Conservation (phyloP, 2,888 invertebrate genomes). For the Neria commutata region DNA sequence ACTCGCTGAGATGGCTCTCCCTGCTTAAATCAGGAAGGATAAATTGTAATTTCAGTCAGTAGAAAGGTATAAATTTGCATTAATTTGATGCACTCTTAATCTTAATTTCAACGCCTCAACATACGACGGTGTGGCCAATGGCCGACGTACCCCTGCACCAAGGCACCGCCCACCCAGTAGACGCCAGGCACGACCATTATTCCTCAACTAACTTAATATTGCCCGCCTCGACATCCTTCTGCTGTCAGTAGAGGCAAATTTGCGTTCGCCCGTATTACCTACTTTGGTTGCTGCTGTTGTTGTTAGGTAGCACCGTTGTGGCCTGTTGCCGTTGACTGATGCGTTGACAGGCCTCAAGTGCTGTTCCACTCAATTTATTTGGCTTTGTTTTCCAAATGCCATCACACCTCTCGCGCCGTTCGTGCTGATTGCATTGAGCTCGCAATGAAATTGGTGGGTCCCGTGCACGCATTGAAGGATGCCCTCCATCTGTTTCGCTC, state of each 20-base stretch:
- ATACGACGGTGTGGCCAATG: not conserved
- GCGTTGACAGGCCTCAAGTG: slow-evolving; percentile 19
- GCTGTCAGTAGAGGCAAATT: not conserved
- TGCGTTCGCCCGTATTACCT: not conserved
- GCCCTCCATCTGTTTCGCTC: not conserved
- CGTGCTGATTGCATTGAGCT: slow-evolving; percentile 13
- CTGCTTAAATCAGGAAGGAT: slow-evolving; percentile 5
- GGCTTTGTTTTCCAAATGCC: slow-evolving; percentile 18
- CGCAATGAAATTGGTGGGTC: slow-evolving; percentile 5
- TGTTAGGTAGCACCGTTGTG: slow-evolving; percentile 8
- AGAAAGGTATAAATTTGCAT: slow-evolving; percentile 22
- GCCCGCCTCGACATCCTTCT: not conserved
- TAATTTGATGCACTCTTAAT: slow-evolving; percentile 22
- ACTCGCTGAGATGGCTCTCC: not conserved
- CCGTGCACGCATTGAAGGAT: not conserved
- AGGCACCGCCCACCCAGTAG: not conserved
- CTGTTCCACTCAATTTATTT: slow-evolving; percentile 23
- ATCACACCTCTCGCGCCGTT: slow-evolving; percentile 10
- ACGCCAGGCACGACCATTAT: not conserved
- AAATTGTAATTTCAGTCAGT: slow-evolving; percentile 19
- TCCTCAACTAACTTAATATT: not conserved
- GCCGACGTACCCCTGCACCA: not conserved
- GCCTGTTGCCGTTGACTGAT: slow-evolving; percentile 11
- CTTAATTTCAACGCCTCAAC: slow-evolving; percentile 15
- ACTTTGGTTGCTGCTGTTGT: not conserved